Percentiles rank a stretch among this genome's conserved stretches.
Conservation (phyloP, 2,888 invertebrate species). For the Diogma glabrata region DNA sequence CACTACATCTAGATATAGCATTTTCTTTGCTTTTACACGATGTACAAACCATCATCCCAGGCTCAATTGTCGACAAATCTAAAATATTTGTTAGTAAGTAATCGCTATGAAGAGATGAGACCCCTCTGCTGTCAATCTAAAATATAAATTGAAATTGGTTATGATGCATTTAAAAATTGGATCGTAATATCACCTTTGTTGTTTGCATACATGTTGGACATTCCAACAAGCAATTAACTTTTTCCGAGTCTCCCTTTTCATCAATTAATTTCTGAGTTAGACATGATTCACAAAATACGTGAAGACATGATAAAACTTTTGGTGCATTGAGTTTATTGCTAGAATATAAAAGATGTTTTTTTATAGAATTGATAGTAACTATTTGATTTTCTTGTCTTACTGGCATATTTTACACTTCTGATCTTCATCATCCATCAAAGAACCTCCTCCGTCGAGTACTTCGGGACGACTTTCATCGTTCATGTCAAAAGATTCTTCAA, state of each 20-base stretch:
- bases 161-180: too few relatives aligned
- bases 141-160: not conserved
- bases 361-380: not conserved
- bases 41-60: slow-evolving; percentile 63
- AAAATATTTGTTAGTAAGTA: slow-evolving; percentile 76
- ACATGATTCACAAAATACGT: slow-evolving; percentile 90
- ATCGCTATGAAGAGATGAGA: slow-evolving; percentile 71
- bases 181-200: slow-evolving; percentile 49
- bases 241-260: slow-evolving; percentile 55
- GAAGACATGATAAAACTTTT: slow-evolving; percentile 82
- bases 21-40: slow-evolving; percentile 93
- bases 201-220: slow-evolving; percentile 79
- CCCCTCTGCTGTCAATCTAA: slow-evolving; percentile 30
- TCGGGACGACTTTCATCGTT: slow-evolving; percentile 17
- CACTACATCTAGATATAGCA: slow-evolving; percentile 86
- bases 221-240: slow-evolving; percentile 50
- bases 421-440: slow-evolving; percentile 39
- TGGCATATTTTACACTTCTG: slow-evolving; percentile 55
- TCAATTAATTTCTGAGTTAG: slow-evolving; percentile 67
- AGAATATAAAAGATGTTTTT: slow-evolving; percentile 25
- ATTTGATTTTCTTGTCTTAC: slow-evolving; percentile 33
- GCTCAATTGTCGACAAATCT: slow-evolving; percentile 68
- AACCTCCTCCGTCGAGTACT: slow-evolving; percentile 23
- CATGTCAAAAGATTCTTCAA: slow-evolving; percentile 28
- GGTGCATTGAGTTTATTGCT: slow-evolving; percentile 69